These are phyloP conservation scores for Meleagris gallopavo DNA, from an alignment of 2,113 vertebrate genomes.

Conservation along the genomic window DNA sequence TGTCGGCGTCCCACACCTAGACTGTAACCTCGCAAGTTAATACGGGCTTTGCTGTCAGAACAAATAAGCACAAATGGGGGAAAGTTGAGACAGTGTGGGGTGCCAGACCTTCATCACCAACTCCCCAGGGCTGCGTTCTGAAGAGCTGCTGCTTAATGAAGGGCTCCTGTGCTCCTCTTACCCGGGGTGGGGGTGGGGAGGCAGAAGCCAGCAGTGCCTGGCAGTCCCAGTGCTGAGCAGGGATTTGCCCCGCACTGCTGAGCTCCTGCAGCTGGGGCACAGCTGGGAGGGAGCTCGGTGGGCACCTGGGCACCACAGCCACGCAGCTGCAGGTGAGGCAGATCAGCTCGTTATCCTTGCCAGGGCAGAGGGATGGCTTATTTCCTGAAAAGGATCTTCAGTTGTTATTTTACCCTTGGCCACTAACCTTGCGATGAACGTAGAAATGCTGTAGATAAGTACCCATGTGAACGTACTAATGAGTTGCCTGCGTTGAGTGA, in stretches of 20 bases:
- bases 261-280: not conserved
- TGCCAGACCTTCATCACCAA: not conserved
- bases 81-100: not conserved
- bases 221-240: not conserved
- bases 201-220: not conserved
- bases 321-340: not conserved
- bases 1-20: not conserved
- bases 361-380: constrained; percentile 20
- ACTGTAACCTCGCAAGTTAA: not conserved
- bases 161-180: not conserved
- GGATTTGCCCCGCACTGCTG: too few species aligned
- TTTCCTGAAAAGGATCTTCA: constrained; percentile 38
- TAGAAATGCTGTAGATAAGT: constrained; percentile 57
- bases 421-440: not conserved
- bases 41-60: fast-evolving
- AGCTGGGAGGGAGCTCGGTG: not conserved
- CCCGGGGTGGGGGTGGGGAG: not conserved
- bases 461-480: constrained; percentile 79
- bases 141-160: not conserved
- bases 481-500: constrained; percentile 84
- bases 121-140: not conserved
- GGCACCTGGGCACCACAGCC: not conserved
- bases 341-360: not conserved
- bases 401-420: constrained; percentile 49
- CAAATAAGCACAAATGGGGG: not conserved